A percentile compares a stretch with the other conserved stretches of the same genome.
Conservation (phyloP, 2,888 invertebrate species). For the Germaria angustata region DNA sequence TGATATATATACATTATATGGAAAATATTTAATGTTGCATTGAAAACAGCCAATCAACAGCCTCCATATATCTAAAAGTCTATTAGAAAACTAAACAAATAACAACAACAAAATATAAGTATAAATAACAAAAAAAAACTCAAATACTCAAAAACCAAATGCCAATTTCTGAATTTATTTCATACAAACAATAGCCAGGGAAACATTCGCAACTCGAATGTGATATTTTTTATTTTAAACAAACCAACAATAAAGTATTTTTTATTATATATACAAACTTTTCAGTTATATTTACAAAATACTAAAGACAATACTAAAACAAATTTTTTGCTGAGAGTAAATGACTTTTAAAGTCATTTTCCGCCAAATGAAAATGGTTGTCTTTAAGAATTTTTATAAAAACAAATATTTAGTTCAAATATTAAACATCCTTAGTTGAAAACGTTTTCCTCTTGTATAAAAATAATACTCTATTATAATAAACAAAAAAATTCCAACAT, state of each 20-base stretch:
- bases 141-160: constrained; percentile 69
- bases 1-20: constrained; percentile 75
- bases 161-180: constrained; percentile 76
- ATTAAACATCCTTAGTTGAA: constrained; percentile 65
- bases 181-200: constrained; percentile 79
- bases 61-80: constrained; percentile 61
- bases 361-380: constrained; percentile 37
- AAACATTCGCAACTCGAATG: constrained; percentile 80
- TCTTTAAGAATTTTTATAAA: constrained; percentile 47
- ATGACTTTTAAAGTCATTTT: constrained; percentile 43
- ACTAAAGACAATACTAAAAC: constrained; percentile 48
- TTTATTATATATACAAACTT: constrained; percentile 70
- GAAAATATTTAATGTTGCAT: constrained; percentile 61
- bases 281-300: constrained; percentile 45
- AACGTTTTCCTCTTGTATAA: constrained; percentile 49
- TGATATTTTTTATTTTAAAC: constrained; percentile 77
- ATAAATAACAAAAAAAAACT: constrained; percentile 59
- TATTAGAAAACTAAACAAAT: constrained; percentile 23
- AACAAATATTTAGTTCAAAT: constrained; percentile 41
- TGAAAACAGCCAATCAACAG: constrained; percentile 68
- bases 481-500: constrained; percentile 49
- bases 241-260: constrained; percentile 69
- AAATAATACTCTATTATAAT: constrained; percentile 38
- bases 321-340: not conserved
- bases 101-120: constrained; percentile 39